These are phyloP conservation scores for Drosophila santomea DNA, from an alignment of 1,140 invertebrate genomes.

Conservation along the genomic window DNA sequence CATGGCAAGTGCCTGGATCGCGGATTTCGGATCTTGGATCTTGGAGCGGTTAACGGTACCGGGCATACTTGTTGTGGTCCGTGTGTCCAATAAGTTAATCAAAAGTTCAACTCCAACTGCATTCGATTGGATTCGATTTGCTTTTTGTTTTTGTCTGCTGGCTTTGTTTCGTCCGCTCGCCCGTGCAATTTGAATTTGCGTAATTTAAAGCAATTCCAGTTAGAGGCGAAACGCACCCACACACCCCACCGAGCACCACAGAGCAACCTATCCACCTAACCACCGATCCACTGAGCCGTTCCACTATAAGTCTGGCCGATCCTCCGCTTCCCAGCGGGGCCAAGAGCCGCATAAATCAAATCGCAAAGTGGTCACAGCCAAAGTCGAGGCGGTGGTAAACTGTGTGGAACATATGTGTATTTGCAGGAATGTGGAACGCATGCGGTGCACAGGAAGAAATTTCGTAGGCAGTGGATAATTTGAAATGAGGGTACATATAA, in stretches of 20 bases:
- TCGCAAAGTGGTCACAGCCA: slow-evolving; percentile 63
- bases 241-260: slow-evolving; percentile 47
- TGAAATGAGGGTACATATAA: too few species aligned
- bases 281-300: slow-evolving; percentile 29
- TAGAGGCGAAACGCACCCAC: slow-evolving; percentile 71
- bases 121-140: slow-evolving; percentile 36
- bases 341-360: slow-evolving; percentile 75
- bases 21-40: slow-evolving; percentile 9
- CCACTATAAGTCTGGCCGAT: slow-evolving; percentile 5
- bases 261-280: slow-evolving; percentile 15
- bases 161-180: slow-evolving; percentile 24
- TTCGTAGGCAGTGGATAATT: neutral
- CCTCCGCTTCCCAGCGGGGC: slow-evolving; percentile 37
- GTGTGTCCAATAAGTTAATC: slow-evolving; percentile 75
- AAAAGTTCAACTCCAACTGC: slow-evolving; percentile 70
- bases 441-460: slow-evolving; percentile 25
- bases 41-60: slow-evolving; percentile 52
- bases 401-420: slow-evolving; percentile 14
- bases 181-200: slow-evolving; percentile 65
- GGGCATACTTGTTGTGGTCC: slow-evolving; percentile 41
- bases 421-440: slow-evolving; percentile 47
- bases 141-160: slow-evolving; percentile 13
- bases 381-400: slow-evolving; percentile 27
- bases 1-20: slow-evolving; percentile 45
- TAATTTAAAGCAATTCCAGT: slow-evolving; percentile 82